Conservation (phyloP, 64 coral and sea anemone species). For the Pachyseris speciosa region DNA sequence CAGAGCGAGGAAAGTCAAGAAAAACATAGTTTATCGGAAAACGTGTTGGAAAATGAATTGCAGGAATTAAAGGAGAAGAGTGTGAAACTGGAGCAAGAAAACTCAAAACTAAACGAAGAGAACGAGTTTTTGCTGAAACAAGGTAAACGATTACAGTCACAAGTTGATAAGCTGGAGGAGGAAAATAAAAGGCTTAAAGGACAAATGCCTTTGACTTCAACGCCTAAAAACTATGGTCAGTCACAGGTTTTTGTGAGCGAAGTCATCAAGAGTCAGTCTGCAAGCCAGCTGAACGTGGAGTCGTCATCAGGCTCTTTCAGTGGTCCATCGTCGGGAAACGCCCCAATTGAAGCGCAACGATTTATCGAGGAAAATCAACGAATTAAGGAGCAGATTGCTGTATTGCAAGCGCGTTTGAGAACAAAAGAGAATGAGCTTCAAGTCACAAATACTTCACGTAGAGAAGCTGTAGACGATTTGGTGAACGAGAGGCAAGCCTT, state of each 20-base stretch:
- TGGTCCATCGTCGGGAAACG: not conserved
- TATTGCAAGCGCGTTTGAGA: slow-evolving; percentile 14
- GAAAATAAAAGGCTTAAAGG: slow-evolving; percentile 36
- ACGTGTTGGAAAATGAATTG: not conserved
- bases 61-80: slow-evolving; percentile 46
- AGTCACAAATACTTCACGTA: slow-evolving; percentile 1
- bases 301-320: not conserved
- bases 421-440: slow-evolving; percentile 19
- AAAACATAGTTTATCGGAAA: not conserved
- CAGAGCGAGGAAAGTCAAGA: slow-evolving; percentile 44
- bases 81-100: slow-evolving; percentile 55
- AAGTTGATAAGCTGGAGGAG: slow-evolving; percentile 78
- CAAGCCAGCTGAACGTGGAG: slow-evolving; percentile 34
- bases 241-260: not conserved
- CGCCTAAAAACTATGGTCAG: not conserved
- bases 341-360: slow-evolving; percentile 38
- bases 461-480: slow-evolving; percentile 49
- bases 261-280: slow-evolving; percentile 13
- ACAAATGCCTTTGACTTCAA: slow-evolving; percentile 19
- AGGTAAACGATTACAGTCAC: slow-evolving; percentile 68
- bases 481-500: slow-evolving; percentile 24
- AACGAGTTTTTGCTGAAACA: slow-evolving; percentile 70
- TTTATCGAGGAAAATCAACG: slow-evolving; percentile 62
- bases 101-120: slow-evolving; percentile 23
- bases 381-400: slow-evolving; percentile 63